These are phyloP conservation scores for Ameiurus melas DNA, from an alignment of 2,113 vertebrate species.

Conservation along the genomic window DNA sequence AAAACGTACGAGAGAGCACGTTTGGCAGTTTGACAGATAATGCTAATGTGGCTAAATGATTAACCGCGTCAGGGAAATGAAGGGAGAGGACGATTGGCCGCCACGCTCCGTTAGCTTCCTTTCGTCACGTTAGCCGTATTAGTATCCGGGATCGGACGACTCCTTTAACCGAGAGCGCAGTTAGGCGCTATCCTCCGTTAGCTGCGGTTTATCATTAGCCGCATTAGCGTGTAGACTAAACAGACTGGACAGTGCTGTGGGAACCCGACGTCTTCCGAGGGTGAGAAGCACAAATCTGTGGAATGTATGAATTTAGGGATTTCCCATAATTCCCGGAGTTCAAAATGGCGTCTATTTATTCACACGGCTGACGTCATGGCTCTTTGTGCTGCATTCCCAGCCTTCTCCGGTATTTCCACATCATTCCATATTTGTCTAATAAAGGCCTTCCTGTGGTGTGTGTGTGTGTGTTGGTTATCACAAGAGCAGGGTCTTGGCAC, in stretches of 20 bases:
- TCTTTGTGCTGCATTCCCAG: constrained; percentile 34
- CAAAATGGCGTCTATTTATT: not conserved
- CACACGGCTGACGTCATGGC: constrained; percentile 36
- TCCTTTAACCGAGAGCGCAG: not conserved
- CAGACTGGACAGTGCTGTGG: not conserved
- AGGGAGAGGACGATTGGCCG: not conserved
- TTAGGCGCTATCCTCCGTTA: not conserved
- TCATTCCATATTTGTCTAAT: constrained; percentile 46
- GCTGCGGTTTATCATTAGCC: constrained; percentile 16
- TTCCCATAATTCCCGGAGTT: not conserved
- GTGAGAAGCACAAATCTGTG: not conserved
- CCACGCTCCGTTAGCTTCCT: not conserved
- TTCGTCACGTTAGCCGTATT: not conserved
- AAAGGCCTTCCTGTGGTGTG: constrained; percentile 27
- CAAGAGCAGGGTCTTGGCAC: constrained; percentile 22
- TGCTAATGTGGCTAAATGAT: not conserved
- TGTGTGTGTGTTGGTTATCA: constrained; percentile 23
- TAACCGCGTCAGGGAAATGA: not conserved
- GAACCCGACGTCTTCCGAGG: not conserved
- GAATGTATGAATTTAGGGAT: not conserved
- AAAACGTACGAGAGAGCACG: not conserved
- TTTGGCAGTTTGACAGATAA: not conserved
- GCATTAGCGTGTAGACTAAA: not conserved
- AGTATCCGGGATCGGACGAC: not conserved
- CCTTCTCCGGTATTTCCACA: constrained; percentile 47